These are phyloP conservation scores for Anneissia japonica DNA, from an alignment of 35 echinoderm and acorn worm species.

Conservation along the genomic window DNA sequence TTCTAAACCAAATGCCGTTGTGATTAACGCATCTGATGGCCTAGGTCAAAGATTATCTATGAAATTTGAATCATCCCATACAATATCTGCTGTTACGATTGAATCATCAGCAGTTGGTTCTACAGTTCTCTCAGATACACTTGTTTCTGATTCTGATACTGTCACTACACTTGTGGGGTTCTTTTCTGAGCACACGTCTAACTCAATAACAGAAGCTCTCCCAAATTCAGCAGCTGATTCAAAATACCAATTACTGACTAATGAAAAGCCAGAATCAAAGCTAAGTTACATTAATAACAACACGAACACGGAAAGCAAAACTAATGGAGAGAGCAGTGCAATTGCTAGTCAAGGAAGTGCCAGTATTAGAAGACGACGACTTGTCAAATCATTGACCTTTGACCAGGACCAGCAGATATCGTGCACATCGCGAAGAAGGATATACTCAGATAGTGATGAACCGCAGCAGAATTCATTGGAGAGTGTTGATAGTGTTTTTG, in stretches of 20 bases:
- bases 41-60: neutral
- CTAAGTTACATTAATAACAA: neutral
- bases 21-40: neutral
- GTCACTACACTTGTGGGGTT: conserved; percentile 2
- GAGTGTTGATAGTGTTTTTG: neutral
- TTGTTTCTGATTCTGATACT: neutral
- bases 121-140: neutral
- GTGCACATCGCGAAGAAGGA: neutral
- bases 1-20: neutral
- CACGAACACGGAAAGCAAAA: neutral
- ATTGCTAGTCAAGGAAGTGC: neutral
- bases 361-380: neutral
- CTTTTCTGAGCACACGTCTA: neutral
- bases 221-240: neutral
- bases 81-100: neutral
- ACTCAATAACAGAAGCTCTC: neutral
- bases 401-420: neutral
- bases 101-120: neutral
- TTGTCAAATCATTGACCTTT: neutral
- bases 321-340: neutral
- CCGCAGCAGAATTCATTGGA: neutral
- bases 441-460: neutral
- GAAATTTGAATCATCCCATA: neutral
- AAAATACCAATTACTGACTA: neutral
- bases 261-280: neutral